Evolutionary conservation across 1,140 invertebrate species (phyloP).

Genomic region (Heterodera schachtii): DNA sequence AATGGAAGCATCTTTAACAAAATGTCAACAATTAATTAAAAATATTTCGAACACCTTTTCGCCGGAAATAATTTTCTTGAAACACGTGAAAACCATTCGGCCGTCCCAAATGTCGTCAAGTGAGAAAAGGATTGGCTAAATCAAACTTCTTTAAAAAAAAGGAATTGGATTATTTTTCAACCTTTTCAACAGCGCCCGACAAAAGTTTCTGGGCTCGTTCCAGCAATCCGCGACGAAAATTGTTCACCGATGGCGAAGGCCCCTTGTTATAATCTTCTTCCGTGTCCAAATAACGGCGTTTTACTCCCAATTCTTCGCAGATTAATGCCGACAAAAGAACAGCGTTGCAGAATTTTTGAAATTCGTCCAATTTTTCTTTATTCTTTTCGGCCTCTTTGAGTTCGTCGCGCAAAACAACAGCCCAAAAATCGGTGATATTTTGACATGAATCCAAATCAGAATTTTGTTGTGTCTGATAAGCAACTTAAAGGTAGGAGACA

Average conservation of each 20-base stretch:
- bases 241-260: constrained; percentile 35
- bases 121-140: constrained; percentile 55
- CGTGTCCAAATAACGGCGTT: constrained; percentile 43
- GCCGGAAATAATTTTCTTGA: constrained; percentile 36
- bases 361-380: constrained; percentile 44
- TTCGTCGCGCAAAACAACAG: constrained; percentile 36
- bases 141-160: constrained; percentile 8
- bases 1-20: constrained; percentile 43
- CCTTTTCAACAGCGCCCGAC: constrained; percentile 22
- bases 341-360: constrained; percentile 53
- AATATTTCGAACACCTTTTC: constrained; percentile 2
- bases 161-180: constrained; percentile 1
- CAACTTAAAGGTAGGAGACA: background rate
- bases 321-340: constrained; percentile 58
- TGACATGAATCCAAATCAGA: constrained; percentile 39
- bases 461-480: background rate
- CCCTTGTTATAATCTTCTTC: constrained; percentile 36
- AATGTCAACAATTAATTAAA: background rate
- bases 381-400: constrained; percentile 24
- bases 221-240: constrained; percentile 14
- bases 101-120: constrained; percentile 54
- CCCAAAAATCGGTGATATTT: constrained; percentile 47
- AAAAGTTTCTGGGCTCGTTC: background rate
- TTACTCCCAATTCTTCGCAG: constrained; percentile 40
- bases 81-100: constrained; percentile 48